Evolutionary conservation across 1,140 invertebrate genomes (phyloP).

Genomic region (Elysia chlorotica): DNA sequence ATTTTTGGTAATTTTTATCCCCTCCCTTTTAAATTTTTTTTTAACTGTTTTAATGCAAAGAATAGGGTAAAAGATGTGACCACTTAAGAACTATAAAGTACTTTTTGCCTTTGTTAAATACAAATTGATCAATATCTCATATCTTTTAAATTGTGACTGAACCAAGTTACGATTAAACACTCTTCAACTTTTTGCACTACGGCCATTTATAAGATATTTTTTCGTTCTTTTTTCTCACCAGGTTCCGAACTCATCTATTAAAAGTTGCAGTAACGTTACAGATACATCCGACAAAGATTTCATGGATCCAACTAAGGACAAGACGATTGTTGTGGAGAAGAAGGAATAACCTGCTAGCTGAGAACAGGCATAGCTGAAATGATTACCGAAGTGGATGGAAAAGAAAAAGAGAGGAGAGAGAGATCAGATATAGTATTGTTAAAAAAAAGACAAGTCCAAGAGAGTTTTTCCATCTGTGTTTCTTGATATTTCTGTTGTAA

Average conservation of each 20-base stretch:
- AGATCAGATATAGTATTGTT: too few species aligned
- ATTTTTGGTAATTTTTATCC: too few species aligned
- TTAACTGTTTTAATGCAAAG: not conserved
- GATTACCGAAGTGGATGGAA: too few species aligned
- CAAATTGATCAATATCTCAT: not conserved
- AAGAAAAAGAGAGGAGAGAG: too few species aligned
- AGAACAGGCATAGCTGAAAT: too few species aligned
- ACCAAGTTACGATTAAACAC: not conserved
- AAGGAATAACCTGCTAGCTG: conserved; percentile 3
- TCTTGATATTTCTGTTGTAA: too few species aligned
- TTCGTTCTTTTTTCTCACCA: conserved; percentile 29
- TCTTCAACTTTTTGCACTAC: not conserved
- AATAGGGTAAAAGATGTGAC: not conserved
- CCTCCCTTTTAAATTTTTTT: not conserved
- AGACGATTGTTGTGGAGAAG: conserved; percentile 32
- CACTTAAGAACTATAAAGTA: not conserved
- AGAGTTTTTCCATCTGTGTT: too few species aligned
- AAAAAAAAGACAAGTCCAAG: too few species aligned
- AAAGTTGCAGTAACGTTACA: conserved; percentile 36
- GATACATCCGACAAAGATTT: conserved; percentile 45
- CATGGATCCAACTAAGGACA: conserved; percentile 39
- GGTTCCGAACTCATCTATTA: conserved; percentile 39
- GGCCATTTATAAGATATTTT: not conserved
- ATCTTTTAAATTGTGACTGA: not conserved
- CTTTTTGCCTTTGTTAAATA: not conserved